A percentile compares a stretch with the other conserved stretches of the same genome.
These are phyloP conservation scores for Diploptera punctata DNA, from an alignment of 2,888 invertebrate species.

Conservation along the genomic window DNA sequence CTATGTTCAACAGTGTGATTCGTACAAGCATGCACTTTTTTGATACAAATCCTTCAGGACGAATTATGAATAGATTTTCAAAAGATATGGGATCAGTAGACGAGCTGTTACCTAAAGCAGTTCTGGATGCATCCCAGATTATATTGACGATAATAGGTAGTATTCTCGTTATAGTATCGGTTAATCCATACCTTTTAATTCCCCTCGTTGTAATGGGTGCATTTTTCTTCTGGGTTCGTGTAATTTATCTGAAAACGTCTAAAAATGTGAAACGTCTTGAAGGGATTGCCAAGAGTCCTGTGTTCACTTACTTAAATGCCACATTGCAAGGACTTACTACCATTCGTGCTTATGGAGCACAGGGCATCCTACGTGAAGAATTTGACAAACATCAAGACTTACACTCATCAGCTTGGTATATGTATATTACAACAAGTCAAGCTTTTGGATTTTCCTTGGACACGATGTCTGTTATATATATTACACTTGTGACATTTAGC, in stretches of 20 bases:
- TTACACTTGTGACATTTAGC: constrained; percentile 83
- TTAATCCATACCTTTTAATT: constrained; percentile 65
- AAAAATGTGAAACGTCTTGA: constrained; percentile 74
- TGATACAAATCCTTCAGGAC: constrained; percentile 78
- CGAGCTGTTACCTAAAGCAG: constrained; percentile 71
- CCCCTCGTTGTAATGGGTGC: constrained; percentile 64
- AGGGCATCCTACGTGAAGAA: constrained; percentile 66
- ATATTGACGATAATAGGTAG: constrained; percentile 60
- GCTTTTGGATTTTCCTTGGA: constrained; percentile 96
- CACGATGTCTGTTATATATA: constrained; percentile 84
- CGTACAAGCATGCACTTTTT: constrained; percentile 73
- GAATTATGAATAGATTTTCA: constrained; percentile 82
- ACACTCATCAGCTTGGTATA: constrained; percentile 92
- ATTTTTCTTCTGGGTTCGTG: constrained; percentile 65
- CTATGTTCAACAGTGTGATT: constrained; percentile 62
- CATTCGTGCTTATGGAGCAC: constrained; percentile 77
- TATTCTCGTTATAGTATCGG: constrained; percentile 66
- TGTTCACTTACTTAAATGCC: constrained; percentile 82
- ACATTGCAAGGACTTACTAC: constrained; percentile 81
- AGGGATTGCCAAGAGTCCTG: constrained; percentile 75
- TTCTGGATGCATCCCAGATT: constrained; percentile 64
- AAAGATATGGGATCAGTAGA: constrained; percentile 85
- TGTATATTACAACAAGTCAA: constrained; percentile 87
- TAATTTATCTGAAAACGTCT: constrained; percentile 70
- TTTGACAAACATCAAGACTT: constrained; percentile 70